Evolutionary conservation across 2,113 vertebrate genomes (phyloP).

Genomic region (Gambusia holbrooki): DNA sequence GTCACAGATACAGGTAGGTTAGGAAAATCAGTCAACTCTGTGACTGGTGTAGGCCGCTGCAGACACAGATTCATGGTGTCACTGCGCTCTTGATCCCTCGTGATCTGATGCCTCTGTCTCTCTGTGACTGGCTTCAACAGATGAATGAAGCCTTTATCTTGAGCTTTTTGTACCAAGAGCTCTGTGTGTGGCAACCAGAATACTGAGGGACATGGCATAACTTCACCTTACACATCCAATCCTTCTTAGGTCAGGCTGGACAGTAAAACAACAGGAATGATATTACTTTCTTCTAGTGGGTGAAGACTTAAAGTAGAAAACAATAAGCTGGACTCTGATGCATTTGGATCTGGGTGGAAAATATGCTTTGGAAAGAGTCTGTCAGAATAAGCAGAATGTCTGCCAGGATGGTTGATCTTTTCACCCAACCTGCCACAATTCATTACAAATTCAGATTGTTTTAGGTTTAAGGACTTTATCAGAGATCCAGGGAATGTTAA

Average conservation of each 20-base stretch:
- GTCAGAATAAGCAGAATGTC: too few relatives aligned
- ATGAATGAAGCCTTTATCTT: conserved; percentile 68
- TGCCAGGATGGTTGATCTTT: too few relatives aligned
- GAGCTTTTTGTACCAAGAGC: conserved; percentile 50
- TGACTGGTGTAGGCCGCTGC: not conserved
- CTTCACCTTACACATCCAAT: conserved; percentile 39
- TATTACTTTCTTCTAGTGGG: conserved; percentile 6
- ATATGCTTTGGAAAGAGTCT: not conserved
- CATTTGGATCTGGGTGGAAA: conserved; percentile 32
- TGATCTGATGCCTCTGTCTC: conserved; percentile 58
- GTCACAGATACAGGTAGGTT: not conserved
- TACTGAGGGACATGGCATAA: conserved; percentile 61
- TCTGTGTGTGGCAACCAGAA: conserved; percentile 54
- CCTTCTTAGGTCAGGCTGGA: conserved; percentile 13
- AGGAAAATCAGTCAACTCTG: not conserved
- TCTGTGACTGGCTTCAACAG: conserved; percentile 41
- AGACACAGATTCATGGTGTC: conserved; percentile 1
- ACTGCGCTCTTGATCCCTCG: conserved; percentile 20
- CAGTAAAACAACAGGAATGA: conserved; percentile 5
- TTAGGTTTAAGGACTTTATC: too few relatives aligned
- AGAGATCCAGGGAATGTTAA: too few relatives aligned
- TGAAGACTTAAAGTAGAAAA: not conserved
- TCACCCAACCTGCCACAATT: too few relatives aligned
- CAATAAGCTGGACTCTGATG: conserved; percentile 7
- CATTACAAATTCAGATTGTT: too few relatives aligned